Evolutionary conservation across 2,888 invertebrate genomes (phyloP).

Genomic region (Eupsilia transversa): DNA sequence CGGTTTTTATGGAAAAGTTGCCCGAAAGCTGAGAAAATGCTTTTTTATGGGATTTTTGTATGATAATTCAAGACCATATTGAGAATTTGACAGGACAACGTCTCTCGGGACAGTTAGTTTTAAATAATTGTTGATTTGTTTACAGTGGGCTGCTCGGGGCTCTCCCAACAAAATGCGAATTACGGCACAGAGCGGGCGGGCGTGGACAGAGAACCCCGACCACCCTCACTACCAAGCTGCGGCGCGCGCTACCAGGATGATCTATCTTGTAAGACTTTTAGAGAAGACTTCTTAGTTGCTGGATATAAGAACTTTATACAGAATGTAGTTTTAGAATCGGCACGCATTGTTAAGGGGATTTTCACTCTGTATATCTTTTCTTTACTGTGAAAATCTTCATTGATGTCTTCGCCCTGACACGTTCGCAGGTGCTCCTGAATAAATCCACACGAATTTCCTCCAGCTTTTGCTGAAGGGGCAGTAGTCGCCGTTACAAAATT

Average conservation of each 20-base stretch:
- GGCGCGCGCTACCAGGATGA: slow-evolving; percentile 94
- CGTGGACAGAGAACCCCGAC: slow-evolving; percentile 98
- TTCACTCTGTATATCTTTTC: background rate
- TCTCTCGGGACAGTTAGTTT: background rate
- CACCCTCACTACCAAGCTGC: slow-evolving; percentile 98
- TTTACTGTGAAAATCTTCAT: background rate
- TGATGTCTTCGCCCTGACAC: background rate
- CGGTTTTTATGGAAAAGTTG: background rate
- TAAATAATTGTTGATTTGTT: slow-evolving; percentile 15
- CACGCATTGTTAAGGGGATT: background rate
- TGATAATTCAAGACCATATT: background rate
- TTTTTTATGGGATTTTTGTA: background rate
- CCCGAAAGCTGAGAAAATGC: background rate
- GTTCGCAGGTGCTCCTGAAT: background rate
- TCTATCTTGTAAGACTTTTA: slow-evolving; percentile 91
- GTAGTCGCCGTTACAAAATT: background rate
- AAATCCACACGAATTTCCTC: background rate
- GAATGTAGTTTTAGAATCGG: background rate
- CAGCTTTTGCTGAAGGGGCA: background rate
- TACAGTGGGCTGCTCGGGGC: slow-evolving; percentile 93
- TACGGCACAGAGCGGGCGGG: slow-evolving; percentile 94
- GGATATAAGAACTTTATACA: background rate
- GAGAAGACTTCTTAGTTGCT: background rate
- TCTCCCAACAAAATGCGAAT: slow-evolving; percentile 97
- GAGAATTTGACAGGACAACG: background rate